phyloP scores from a whole-genome alignment of 2,113 vertebrate genomes.

The Collichthys lucidus region DNA sequence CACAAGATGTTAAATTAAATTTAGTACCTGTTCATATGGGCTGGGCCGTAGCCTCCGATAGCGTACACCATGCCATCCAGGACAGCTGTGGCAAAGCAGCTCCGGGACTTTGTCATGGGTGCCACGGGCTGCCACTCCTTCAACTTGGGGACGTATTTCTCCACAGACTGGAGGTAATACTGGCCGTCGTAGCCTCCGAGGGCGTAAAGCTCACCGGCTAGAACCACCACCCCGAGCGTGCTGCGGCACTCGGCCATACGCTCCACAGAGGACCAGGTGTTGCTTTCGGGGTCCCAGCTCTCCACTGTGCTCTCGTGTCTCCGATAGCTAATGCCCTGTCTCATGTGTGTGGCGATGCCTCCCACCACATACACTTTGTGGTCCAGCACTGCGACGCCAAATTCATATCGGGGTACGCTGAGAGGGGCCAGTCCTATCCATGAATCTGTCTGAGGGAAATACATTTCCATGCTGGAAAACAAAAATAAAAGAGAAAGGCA shows the following conservation, averaged over 20 bases:
- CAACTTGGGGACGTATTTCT: constrained; percentile 95
- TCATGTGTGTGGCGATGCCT: constrained; percentile 95
- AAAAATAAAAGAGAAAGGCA: constrained; percentile 46
- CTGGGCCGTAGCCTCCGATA: constrained; percentile 96
- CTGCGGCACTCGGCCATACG: constrained; percentile 95
- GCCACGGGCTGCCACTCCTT: constrained; percentile 96
- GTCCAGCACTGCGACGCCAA: constrained; percentile 94
- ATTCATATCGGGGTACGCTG: constrained; percentile 94
- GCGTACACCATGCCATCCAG: constrained; percentile 97
- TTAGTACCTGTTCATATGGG: constrained; percentile 97
- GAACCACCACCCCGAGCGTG: constrained; percentile 92
- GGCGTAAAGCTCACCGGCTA: constrained; percentile 95
- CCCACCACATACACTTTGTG: constrained; percentile 97
- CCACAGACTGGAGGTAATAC: constrained; percentile 95
- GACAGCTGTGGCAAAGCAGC: constrained; percentile 95
- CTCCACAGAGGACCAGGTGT: constrained; percentile 93
- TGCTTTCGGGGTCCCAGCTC: constrained; percentile 97
- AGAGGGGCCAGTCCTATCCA: constrained; percentile 98
- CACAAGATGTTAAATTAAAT: too few relatives aligned
- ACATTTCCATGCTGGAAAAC: constrained; percentile 94
- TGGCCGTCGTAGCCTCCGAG: constrained; percentile 97
- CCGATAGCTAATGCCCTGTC: constrained; percentile 92
- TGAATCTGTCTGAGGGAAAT: constrained; percentile 97
- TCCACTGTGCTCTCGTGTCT: constrained; percentile 96
- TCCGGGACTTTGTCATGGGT: constrained; percentile 95